Base-by-base conservation (phyloP, 2,888 invertebrate species). In the Chelonus formosanus region DNA sequence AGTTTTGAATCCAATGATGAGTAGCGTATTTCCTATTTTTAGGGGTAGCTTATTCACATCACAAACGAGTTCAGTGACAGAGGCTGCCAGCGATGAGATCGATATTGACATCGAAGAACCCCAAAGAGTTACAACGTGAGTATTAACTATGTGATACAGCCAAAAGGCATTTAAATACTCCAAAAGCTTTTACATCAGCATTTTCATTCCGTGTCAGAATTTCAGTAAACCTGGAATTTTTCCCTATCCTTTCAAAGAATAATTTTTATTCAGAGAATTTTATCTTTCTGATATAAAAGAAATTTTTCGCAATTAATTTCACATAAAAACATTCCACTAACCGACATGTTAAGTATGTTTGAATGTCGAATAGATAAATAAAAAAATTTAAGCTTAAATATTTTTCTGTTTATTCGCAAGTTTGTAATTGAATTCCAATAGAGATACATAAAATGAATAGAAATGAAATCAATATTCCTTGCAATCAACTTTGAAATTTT, bases 71-170 rank as follows among this genome's bases (percentile, higher is more conserved):
- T 90, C 90, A 53, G 89, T 90, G 55, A 90, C 90, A 20, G 90
- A 90, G 82, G 90, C 90, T 53, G 89, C 90, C 52, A 90, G 90
- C 74, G 90, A 91, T 76, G 90, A 91, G 78, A 89, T 90, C 72
- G 90, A 90, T 79, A 84, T 87, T 68, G 86, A 87, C 79, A 85
- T 85, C 68, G 85, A 85, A 67, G 90, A 90, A 80, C 88, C 90
- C 66, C 90, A 89, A 63, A 84, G 90, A 76, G 88, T 91, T 66
- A 91, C 90, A 67, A 88, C 86, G 90, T 90, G 84, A 87, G 87
- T 85, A 73, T 67, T 64, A 40, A 40, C 40, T 40, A 6, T 5
- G 1, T 40, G 40, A 40, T 40, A 4, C 40, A 40, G 40, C 6
- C 40, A 40, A 40, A 40, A 40, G 20, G 40, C 40, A 40, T 40